Conservation (phyloP, 2,888 invertebrate genomes). For the Acanthococcus lagerstroemiae region DNA sequence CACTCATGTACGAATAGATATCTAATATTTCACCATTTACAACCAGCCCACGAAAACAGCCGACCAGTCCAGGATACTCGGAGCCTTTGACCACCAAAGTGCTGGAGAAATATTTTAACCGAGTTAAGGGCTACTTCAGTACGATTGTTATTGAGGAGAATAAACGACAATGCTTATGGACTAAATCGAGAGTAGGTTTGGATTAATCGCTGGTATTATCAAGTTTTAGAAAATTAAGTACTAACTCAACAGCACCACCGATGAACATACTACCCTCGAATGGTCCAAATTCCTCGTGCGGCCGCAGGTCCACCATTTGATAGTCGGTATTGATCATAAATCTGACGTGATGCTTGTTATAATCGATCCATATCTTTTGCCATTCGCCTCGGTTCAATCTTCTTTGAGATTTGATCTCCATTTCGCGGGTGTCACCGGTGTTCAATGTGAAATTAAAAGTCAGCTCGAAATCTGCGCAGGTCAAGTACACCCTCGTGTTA, state of each 20-base stretch:
- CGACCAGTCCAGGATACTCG: slow-evolving; percentile 79
- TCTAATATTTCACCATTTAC: slow-evolving; percentile 85
- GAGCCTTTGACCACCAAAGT: slow-evolving; percentile 41
- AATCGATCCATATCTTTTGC: slow-evolving; percentile 94
- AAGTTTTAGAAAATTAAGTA: slow-evolving; percentile 36
- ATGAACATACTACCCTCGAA: slow-evolving; percentile 91
- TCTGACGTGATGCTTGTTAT: slow-evolving; percentile 83
- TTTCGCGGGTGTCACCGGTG: slow-evolving; percentile 68
- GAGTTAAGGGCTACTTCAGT: not conserved
- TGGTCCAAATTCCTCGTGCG: slow-evolving; percentile 81
- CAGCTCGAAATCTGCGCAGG: slow-evolving; percentile 74
- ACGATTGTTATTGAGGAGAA: not conserved
- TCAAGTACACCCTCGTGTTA: too few species aligned
- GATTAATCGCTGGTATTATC: not conserved
- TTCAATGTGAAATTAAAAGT: slow-evolving; percentile 83
- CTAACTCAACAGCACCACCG: slow-evolving; percentile 83
- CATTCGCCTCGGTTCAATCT: slow-evolving; percentile 85
- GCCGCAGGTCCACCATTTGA: slow-evolving; percentile 72
- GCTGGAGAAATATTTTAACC: too few species aligned
- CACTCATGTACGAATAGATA: slow-evolving; percentile 85
- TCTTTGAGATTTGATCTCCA: slow-evolving; percentile 70
- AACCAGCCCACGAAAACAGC: slow-evolving; percentile 84
- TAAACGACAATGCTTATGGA: not conserved
- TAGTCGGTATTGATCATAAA: slow-evolving; percentile 86
- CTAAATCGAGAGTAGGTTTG: not conserved